Base-by-base conservation (phyloP, 2,113 vertebrate species). In the Oryzias curvinotus region DNA sequence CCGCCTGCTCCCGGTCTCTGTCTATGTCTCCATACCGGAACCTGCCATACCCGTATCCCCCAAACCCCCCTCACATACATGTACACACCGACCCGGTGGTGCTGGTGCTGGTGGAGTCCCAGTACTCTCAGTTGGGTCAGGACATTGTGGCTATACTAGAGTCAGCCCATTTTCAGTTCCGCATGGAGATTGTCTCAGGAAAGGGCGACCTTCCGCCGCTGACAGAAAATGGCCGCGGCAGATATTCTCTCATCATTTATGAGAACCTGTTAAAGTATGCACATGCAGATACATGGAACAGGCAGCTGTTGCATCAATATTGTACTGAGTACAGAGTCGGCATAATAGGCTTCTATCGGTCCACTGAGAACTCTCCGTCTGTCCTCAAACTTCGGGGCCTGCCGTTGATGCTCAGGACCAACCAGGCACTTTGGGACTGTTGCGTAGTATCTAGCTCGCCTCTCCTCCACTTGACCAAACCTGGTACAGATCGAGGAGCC, bases 91-190 rank as follows among this genome's bases (percentile, higher is more conserved):
- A 98, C 4, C 92, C 93, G 0, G 93, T 91, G 0, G 89, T 96
- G 18, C 92, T 99, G 50, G 93, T 99, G 3, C 94, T 99, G 1
- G 95, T 99, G 74, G 97, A 99, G 72, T 98, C 96, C 62, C 97
- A 98, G 64, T 99, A 98, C 74, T 98, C 97, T 13, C 97, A 98
- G 81, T 90, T 99, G 10, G 97, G 97, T 15, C 97, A 98, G 89
- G 97, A 99, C 61, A 96, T 99, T 57, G 85, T 97, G 72, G 94
- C 95, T 53, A 94, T 98, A 64, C 82, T 99, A 1, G 97, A 99
- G 83, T 97, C 97, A 26, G 96, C 96, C 62, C 92, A 93, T 60
- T 98, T 96, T 81, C 94, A 78, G 52, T 96, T 97, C 82, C 95
- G 95, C 43, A 94, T 97, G 88, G 95, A 97, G 82, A 98, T 99